phyloP scores from a whole-genome alignment of 2,113 vertebrate species.

The Laterallus jamaicensis region DNA sequence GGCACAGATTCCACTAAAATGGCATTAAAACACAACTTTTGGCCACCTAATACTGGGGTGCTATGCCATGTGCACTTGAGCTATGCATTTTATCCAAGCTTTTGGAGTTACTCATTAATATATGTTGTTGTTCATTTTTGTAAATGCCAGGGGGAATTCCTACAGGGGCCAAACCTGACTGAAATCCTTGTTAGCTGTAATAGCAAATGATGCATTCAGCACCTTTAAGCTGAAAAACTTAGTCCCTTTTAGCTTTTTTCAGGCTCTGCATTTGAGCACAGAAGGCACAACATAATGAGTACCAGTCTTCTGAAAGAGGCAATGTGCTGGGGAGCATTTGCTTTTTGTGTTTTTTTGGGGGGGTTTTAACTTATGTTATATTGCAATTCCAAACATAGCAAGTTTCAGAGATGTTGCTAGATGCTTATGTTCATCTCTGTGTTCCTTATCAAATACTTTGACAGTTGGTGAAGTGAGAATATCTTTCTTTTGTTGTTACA shows the following conservation, averaged over 20 bases:
- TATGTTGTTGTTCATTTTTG: background rate
- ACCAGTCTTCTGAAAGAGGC: background rate
- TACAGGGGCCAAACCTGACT: constrained; percentile 34
- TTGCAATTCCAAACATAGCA: background rate
- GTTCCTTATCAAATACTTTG: background rate
- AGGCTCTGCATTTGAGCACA: background rate
- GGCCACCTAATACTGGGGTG: background rate
- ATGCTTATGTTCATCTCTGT: background rate
- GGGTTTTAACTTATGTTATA: background rate
- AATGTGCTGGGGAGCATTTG: background rate
- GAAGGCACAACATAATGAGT: background rate
- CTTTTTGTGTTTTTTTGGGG: background rate
- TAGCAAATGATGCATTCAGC: background rate
- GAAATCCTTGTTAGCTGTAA: constrained; percentile 59
- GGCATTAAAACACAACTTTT: background rate
- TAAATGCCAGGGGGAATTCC: background rate
- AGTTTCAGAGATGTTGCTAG: background rate
- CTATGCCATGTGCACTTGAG: constrained; percentile 8
- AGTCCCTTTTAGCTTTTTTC: background rate
- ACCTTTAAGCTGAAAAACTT: background rate
- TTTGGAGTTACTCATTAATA: constrained; percentile 41
- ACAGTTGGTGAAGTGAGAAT: background rate
- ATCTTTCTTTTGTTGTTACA: background rate
- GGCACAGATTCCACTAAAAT: background rate
- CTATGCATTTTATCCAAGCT: background rate